Evolutionary conservation across 2,888 invertebrate genomes (phyloP), one percentile per base, ranked within the genome.

Genomic region (Melinaea menophilus): DNA sequence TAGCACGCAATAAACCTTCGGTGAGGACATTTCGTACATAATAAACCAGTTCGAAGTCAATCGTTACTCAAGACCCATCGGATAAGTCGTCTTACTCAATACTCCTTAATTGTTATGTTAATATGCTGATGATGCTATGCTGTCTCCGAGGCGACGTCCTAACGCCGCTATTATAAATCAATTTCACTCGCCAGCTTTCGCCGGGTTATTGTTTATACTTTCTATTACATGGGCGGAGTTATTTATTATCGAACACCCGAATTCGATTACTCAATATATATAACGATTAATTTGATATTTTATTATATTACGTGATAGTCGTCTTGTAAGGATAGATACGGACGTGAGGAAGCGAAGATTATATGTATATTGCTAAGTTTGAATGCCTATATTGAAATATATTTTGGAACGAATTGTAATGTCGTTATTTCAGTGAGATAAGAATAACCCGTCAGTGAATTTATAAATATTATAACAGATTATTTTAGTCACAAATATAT

Each of bases 201-300:
- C 89, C 77, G 77, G 77, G 77, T 86, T 88, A 90, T 90, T 90
- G 90, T 90, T 88, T 86, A 85, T 85, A 89, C 90, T 90, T 90
- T 90, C 90, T 90, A 90, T 82, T 82, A 78, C 76, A 75, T 75
- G 71, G 70, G 63, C 61, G 75, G 71, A 73, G 76, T 76, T 77
- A 83, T 84, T 73, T 85, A 82, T 79, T 82, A 65, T 82, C 82
- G 81, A 86, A 85, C 83, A 79, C 81, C 83, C 84, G 80, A 81
- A 82, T 82, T 84, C 82, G 77, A 79, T 83, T 82, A 81, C 78
- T 84, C 80, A 81, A 79, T 75, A 81, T 41, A 11, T 41, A 41
- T 41, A 41, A 41, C 41, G 9, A 41, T 41, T 41, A 81, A 78
- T 80, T 82, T 85, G 81, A 82, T 82, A 55, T 47, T 34, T 48